Evolutionary conservation across 2,797 vertebrate species (phyloP).

Genomic region (Oophaga sylvatica): DNA sequence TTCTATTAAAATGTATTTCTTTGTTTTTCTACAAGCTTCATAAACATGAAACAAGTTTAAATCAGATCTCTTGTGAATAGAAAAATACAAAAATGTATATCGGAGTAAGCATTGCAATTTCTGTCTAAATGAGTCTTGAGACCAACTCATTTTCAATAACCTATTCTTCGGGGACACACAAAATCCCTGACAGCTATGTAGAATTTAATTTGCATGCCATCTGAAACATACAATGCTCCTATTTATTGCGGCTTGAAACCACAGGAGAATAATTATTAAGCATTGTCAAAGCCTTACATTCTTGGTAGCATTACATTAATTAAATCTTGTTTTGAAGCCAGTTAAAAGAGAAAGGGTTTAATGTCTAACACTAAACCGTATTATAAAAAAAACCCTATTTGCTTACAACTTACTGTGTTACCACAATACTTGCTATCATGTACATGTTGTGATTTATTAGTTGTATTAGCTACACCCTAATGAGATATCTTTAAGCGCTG

Average conservation of each 20-base stretch:
- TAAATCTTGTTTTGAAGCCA: conserved; percentile 49
- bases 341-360: conserved; percentile 18
- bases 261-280: conserved; percentile 55
- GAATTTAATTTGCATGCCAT: conserved; percentile 54
- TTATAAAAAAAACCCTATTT: conserved; percentile 14
- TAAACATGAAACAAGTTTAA: conserved; percentile 42
- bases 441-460: conserved; percentile 10
- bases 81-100: conserved; percentile 34
- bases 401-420: background rate
- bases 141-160: conserved; percentile 51
- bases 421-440: background rate
- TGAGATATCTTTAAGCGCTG: background rate
- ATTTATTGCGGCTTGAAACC: conserved; percentile 34
- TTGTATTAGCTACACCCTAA: background rate
- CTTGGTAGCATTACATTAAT: conserved; percentile 42
- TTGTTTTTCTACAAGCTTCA: conserved; percentile 2
- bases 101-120: conserved; percentile 31
- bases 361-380: conserved; percentile 17
- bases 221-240: conserved; percentile 32
- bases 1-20: conserved; percentile 21
- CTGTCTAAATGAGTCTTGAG: conserved; percentile 35
- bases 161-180: conserved; percentile 10
- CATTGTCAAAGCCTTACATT: conserved; percentile 38
- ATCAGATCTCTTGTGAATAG: conserved; percentile 38
- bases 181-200: conserved; percentile 40